These are phyloP conservation scores for Microtus oregoni DNA, from an alignment of 2,113 vertebrate species.

Conservation along the genomic window DNA sequence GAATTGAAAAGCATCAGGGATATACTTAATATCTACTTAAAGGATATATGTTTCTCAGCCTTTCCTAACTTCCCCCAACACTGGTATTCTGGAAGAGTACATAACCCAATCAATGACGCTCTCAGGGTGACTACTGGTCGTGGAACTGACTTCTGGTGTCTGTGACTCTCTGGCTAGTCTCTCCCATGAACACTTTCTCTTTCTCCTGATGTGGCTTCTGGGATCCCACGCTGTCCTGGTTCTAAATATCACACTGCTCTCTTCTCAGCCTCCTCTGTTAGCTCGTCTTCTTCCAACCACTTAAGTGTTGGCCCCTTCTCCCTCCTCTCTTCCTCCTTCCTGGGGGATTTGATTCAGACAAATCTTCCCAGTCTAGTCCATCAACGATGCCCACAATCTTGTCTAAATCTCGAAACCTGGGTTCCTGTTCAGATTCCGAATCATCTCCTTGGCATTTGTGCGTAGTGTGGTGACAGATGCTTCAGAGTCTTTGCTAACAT, in stretches of 20 bases:
- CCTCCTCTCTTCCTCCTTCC: neutral
- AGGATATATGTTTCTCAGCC: neutral
- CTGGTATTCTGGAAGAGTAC: neutral
- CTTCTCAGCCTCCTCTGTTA: neutral
- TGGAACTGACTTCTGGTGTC: neutral
- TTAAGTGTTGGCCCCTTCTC: neutral
- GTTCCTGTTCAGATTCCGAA: neutral
- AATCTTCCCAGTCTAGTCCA: neutral
- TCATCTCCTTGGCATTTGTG: neutral
- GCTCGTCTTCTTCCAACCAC: neutral
- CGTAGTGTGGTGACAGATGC: neutral
- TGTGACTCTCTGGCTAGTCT: neutral
- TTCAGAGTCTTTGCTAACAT: neutral
- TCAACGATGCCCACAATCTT: neutral
- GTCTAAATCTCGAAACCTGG: neutral
- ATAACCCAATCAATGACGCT: too few relatives aligned
- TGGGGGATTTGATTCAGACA: neutral
- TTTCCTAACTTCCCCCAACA: neutral
- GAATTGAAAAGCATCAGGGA: neutral
- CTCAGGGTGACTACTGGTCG: neutral
- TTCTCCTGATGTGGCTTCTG: neutral
- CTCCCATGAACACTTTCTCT: neutral
- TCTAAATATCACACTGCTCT: neutral
- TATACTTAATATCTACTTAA: neutral
- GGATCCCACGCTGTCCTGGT: neutral